Base-by-base conservation (phyloP, 2,888 invertebrate genomes). In the Conistra vaccinii region DNA sequence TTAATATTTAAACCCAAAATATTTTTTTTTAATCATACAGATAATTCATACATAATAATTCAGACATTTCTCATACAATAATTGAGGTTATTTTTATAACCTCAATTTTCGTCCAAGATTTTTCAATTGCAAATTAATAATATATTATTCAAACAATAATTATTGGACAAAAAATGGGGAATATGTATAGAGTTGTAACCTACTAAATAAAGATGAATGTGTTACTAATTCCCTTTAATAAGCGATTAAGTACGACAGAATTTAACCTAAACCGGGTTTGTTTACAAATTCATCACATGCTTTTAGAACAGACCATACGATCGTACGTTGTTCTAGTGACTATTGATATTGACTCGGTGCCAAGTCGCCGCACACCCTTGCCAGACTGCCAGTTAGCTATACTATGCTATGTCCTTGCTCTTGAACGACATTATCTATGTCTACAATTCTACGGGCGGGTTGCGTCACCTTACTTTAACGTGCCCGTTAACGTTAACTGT, bases 381-480 rank as follows among this genome's bases (percentile, higher is more conserved):
- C 75, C 35, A 60, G 65, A 51, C 55, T 69, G 35, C 32, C 55
- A n/a, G 58, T 57, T 39, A 51, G 48, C 58, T 67, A 58, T 81
- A 58, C 60, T 51, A 29, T 42, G 76, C 60, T 51, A 29, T 42
- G 76, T 9, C 78, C 83, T 73, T 82, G 78, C 57, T 82, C 78
- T 81, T 81, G 73, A 69, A 73, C 42, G 51, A 29, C 39, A 32
- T 32, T 65, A 29, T 53, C 4, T 71, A 72, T 29, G 35, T 60
- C 12, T 55, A 32, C 12, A 48, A 66, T 26, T 48, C n/a, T 32
- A 57, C 35, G 35, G n/a, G 23, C 20, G 55, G 6, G 42, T 75
- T 69, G 32, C 63, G 55, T 65, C 75, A 79, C 53, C 26, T 53
- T 26, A 68, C 62, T 23, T 32, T 32, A 78, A 65, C 79, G 26